Base-by-base conservation (phyloP, 2,797 vertebrate genomes). In the Coendou prehensilis region DNA sequence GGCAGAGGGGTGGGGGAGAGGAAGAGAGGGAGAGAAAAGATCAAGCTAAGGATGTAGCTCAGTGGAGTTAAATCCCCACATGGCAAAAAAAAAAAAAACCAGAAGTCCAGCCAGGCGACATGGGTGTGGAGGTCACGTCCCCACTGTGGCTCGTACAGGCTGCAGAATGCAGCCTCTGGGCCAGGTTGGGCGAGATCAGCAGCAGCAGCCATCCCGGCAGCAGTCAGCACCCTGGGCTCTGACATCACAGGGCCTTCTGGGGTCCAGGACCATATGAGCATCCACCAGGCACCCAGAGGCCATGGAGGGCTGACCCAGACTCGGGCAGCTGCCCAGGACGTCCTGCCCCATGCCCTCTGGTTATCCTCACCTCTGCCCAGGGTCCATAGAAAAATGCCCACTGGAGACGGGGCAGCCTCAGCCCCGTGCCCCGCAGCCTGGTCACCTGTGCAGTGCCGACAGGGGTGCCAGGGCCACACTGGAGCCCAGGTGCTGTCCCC, bases 161-260 rank as follows among this genome's bases (percentile, higher is more conserved):
- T 18, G 18, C 17, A n/a, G 30, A 50, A 50, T 8, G 50, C 14
- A 20, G 30, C 76, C 50, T 69, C 50, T n/a, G 37, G 52, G 9
- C 8, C 30, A n/a, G 76, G 28, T 1, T 17, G 9, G 30, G 18
- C 9, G 3, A n/a, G 33, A 52, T 13, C 50, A 17, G 33, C 0
- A 18, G 33, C 52, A 1, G 15, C 45, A 30, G 76, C 30, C 30
- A 9, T 54, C 47, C 50, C 15, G 9, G 50, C 26, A 9, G 14
- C 10, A 7, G 30, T n/a, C 5, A 1, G 8, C 76, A 79, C 17
- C 17, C 13, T 18, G 76, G 18, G 52, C 50, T 22, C 37, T 22
- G 23, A 76, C 18, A 3, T 8, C 20, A 23, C 73, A 76, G 22
- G 17, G 75, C 75, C 26, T 17, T 50, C 69, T 76, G 75, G 15